Evolutionary conservation across 2,888 invertebrate species (phyloP).

Genomic region (Thereva unica): DNA sequence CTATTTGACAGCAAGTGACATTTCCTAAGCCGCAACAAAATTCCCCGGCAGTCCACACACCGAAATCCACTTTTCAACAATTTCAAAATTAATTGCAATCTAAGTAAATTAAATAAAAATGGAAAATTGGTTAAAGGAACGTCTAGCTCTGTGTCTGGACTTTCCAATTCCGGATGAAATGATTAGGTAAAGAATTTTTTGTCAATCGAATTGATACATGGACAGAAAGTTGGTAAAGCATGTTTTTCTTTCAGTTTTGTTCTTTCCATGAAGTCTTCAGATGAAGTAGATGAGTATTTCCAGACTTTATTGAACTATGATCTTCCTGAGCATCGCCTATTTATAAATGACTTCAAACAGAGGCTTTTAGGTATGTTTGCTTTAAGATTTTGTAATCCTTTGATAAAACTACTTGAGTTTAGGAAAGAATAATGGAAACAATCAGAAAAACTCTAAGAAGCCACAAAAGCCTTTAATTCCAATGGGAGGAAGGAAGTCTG

Average conservation of each 20-base stretch:
- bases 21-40: too few species aligned
- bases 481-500: constrained; percentile 47
- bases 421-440: constrained; percentile 1
- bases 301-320: constrained; percentile 72
- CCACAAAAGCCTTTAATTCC: constrained; percentile 21
- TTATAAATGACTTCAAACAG: constrained; percentile 66
- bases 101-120: constrained; percentile 52
- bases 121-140: constrained; percentile 70
- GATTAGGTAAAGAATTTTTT: constrained; percentile 62
- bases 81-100: background rate
- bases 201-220: constrained; percentile 23
- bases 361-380: constrained; percentile 58
- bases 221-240: background rate
- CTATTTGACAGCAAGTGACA: too few species aligned
- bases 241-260: constrained; percentile 68
- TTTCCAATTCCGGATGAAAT: constrained; percentile 73
- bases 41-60: too few species aligned
- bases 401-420: background rate
- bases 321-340: constrained; percentile 68
- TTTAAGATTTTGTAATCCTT: background rate
- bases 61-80: too few species aligned
- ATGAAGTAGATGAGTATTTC: constrained; percentile 78
- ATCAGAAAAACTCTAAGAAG: constrained; percentile 29
- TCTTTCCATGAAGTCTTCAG: constrained; percentile 69
- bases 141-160: constrained; percentile 67